Evolutionary conservation across 1,140 invertebrate species (phyloP).

Genomic region (Homalodisca vitripennis): DNA sequence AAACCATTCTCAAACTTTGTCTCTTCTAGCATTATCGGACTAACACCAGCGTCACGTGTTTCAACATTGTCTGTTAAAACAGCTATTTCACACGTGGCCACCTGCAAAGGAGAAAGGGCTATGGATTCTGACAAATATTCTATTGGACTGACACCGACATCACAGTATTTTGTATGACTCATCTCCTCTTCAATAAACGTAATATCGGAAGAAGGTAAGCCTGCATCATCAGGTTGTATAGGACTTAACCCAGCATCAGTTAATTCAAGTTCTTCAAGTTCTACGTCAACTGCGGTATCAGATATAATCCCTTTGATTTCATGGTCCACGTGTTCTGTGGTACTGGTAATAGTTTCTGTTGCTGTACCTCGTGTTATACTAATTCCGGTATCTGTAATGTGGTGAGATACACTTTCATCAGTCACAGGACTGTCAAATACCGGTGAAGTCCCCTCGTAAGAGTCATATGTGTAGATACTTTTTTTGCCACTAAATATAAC

Average conservation of each 20-base stretch:
- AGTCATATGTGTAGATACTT: slow-evolving; percentile 51
- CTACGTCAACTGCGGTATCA: slow-evolving; percentile 51
- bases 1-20: slow-evolving; percentile 16
- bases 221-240: slow-evolving; percentile 53
- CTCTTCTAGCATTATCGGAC: slow-evolving; percentile 49
- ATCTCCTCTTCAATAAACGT: slow-evolving; percentile 46
- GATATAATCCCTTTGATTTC: slow-evolving; percentile 45
- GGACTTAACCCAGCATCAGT: slow-evolving; percentile 57
- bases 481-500: slow-evolving; percentile 54
- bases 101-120: slow-evolving; percentile 46
- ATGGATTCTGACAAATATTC: slow-evolving; percentile 46
- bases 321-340: slow-evolving; percentile 43
- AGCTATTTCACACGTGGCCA: slow-evolving; percentile 51
- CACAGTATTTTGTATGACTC: slow-evolving; percentile 45
- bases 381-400: slow-evolving; percentile 54
- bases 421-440: slow-evolving; percentile 48
- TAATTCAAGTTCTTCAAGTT: slow-evolving; percentile 52
- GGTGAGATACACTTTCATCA: slow-evolving; percentile 54
- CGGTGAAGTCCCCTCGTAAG: slow-evolving; percentile 43
- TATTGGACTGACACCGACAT: slow-evolving; percentile 52
- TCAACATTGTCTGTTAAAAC: slow-evolving; percentile 52
- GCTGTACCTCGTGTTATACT: slow-evolving; percentile 51
- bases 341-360: slow-evolving; percentile 52
- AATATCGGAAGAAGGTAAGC: slow-evolving; percentile 41
- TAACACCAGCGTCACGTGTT: slow-evolving; percentile 51